A percentile compares a stretch with the other conserved stretches of the same genome.
Evolutionary conservation across 1,140 invertebrate species (phyloP).

Genomic region (Neodiprion fabricii): DNA sequence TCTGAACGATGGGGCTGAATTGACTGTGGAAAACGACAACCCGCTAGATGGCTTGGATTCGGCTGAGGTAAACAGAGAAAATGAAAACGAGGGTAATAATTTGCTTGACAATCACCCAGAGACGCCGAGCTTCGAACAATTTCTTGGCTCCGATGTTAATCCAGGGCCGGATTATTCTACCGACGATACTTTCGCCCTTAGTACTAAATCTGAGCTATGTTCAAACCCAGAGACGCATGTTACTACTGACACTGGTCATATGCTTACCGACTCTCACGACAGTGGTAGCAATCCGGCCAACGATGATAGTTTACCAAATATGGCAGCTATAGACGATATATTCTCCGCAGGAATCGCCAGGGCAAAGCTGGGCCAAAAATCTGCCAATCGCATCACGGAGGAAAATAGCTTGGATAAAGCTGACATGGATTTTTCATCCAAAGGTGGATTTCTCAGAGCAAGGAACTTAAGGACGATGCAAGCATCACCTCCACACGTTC

Average conservation of each 20-base stretch:
- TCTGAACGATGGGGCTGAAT: neutral
- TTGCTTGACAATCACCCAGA: neutral
- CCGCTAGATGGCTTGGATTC: too few relatives aligned
- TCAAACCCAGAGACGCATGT: too few relatives aligned
- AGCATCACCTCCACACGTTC: neutral
- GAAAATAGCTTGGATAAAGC: constrained; percentile 23
- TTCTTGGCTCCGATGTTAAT: too few relatives aligned
- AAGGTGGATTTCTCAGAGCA: neutral
- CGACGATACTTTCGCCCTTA: too few relatives aligned
- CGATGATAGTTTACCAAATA: too few relatives aligned
- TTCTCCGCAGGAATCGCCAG: constrained; percentile 40
- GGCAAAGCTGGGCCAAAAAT: constrained; percentile 29
- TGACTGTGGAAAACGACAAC: neutral
- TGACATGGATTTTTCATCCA: neutral
- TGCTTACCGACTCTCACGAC: too few relatives aligned
- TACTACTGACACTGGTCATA: too few relatives aligned
- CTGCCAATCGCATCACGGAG: constrained; percentile 14
- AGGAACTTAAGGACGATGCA: neutral
- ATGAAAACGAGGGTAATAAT: too few relatives aligned
- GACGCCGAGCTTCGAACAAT: neutral
- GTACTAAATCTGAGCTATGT: too few relatives aligned
- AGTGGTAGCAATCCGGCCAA: too few relatives aligned
- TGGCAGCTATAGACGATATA: constrained; percentile 34
- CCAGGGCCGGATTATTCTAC: too few relatives aligned
- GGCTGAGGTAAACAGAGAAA: too few relatives aligned